phyloP scores from a whole-genome alignment of 2,888 invertebrate genomes.

The Tridacna gigas region DNA sequence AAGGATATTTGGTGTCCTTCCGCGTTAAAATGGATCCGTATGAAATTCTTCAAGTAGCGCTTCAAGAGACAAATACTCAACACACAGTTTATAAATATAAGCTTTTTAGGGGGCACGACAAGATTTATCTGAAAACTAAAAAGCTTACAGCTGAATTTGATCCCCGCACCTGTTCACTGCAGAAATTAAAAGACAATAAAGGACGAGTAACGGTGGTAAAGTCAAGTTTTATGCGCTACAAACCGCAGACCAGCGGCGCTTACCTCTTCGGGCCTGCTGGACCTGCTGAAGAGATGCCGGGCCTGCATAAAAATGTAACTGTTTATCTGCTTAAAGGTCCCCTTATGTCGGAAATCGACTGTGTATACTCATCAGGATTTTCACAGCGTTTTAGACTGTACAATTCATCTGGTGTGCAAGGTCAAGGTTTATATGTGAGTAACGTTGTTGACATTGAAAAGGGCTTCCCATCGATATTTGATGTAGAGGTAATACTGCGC shows the following conservation, averaged over 20 bases:
- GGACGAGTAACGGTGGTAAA: conserved; percentile 26
- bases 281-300: conserved; percentile 68
- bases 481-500: conserved; percentile 79
- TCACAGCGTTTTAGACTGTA: conserved; percentile 72
- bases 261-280: conserved; percentile 81
- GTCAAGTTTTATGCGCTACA: conserved; percentile 87
- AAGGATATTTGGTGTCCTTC: conserved; percentile 88
- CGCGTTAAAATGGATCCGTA: conserved; percentile 92
- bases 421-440: conserved; percentile 71
- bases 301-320: conserved; percentile 83
- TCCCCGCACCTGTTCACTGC: conserved; percentile 85
- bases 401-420: conserved; percentile 66
- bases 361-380: conserved; percentile 86
- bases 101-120: not conserved
- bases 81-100: not conserved
- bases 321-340: conserved; percentile 94
- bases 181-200: conserved; percentile 90
- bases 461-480: conserved; percentile 65
- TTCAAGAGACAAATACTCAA: not conserved
- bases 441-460: conserved; percentile 69
- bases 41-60: conserved; percentile 86
- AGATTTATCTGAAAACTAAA: conserved; percentile 62
- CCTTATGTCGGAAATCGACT: conserved; percentile 93
- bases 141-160: conserved; percentile 70
- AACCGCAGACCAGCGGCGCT: conserved; percentile 87